These are phyloP conservation scores for Anguilla pacifica DNA, from an alignment of 2,797 vertebrate genomes.

Conservation along the genomic window DNA sequence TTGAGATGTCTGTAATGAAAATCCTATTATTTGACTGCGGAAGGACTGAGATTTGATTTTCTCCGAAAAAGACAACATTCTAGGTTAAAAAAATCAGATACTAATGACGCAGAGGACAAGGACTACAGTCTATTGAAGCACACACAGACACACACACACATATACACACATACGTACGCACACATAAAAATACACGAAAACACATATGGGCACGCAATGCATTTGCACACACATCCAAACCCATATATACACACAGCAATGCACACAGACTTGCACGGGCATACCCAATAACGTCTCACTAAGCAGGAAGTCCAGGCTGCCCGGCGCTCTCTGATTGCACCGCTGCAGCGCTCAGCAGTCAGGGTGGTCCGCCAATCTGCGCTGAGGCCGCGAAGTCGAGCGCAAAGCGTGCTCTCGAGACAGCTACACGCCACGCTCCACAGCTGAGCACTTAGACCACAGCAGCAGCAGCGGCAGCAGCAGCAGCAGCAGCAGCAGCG, in stretches of 20 bases:
- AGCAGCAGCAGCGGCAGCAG: not conserved
- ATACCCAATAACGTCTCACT: not conserved
- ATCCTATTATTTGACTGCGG: not conserved
- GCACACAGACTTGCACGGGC: not conserved
- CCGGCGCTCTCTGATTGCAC: conserved; percentile 39
- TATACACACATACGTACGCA: not conserved
- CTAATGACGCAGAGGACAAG: not conserved
- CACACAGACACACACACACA: not conserved
- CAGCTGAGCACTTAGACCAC: conserved; percentile 17
- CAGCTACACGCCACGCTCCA: not conserved
- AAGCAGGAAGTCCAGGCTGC: not conserved
- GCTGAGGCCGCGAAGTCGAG: not conserved
- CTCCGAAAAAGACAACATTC: not conserved
- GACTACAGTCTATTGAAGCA: not conserved
- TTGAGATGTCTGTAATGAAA: not conserved
- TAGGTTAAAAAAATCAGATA: not conserved
- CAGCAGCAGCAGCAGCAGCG: not conserved
- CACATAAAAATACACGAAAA: not conserved
- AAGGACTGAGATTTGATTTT: not conserved
- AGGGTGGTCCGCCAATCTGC: conserved; percentile 66
- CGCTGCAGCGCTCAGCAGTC: conserved; percentile 71
- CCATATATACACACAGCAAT: not conserved
- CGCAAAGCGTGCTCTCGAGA: not conserved
- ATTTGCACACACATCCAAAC: not conserved
- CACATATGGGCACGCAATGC: not conserved